Evolutionary conservation across 1,140 invertebrate species (phyloP), one percentile per base, ranked within the genome.

Genomic region (Drosophila willistoni): DNA sequence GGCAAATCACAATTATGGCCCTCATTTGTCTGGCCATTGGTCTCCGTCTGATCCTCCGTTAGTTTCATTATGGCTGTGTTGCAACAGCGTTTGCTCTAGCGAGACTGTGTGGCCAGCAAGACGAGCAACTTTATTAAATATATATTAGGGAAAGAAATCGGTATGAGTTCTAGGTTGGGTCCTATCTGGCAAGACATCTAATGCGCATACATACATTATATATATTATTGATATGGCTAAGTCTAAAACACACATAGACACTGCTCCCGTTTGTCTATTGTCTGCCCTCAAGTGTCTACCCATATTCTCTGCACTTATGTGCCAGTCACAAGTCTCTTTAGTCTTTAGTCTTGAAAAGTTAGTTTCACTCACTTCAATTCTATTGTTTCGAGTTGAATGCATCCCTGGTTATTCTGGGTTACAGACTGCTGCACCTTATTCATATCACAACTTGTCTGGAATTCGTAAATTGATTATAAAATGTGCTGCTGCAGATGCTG

Each of bases 51-150:
- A 63, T 55, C 71, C 19, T 81, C 74, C 62, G 44, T 73, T 62
- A 91, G 71, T 62, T 91, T 86, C 89, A 91, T 90, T 3, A 29
- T 71, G 10, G n/a, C 10, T 47, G 44, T 47, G 44, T 47, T 19
- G 44, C 10, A 10, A 22, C 44, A 51, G 9, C 44, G 7, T 2
- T 7, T 12, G 17, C 44, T 51, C 7, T 1, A 51, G 17, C 9
- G 9, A 22, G 10, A 51, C 44, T 51, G 17, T 22, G 6, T 51
- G 44, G 44, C 17, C 44, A 12, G 17, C 44, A 9, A 51, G 44
- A 9, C 12, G 19, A 10, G 44, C 44, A 51, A 22, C 6, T 14
- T 51, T 22, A 19, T 51, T 51, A 51, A 51, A 51, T 51, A 51
- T 51, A 22, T 51, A 22, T 29, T 29, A 29, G 29, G 29, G 5